phyloP scores from a whole-genome alignment of 2,797 vertebrate genomes.

The Oreortyx pictus region DNA sequence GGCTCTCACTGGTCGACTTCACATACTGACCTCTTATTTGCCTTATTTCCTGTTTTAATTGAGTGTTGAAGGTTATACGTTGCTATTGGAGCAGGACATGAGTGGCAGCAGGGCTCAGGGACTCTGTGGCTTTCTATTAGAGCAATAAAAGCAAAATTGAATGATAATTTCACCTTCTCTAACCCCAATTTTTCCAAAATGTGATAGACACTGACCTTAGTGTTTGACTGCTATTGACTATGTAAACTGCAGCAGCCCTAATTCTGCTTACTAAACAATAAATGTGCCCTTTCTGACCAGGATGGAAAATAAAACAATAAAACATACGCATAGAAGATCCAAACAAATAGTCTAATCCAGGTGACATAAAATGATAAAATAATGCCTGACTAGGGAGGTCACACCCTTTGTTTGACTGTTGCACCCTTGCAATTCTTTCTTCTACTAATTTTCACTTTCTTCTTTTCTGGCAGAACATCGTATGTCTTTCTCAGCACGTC shows the following conservation, averaged over 20 bases:
- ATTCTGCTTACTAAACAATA: conserved; percentile 81
- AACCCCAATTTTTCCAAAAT: conserved; percentile 81
- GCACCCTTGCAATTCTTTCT: conserved; percentile 47
- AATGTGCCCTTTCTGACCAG: conserved; percentile 62
- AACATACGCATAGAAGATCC: conserved; percentile 54
- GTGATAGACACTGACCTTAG: conserved; percentile 79
- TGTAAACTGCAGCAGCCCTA: conserved; percentile 75
- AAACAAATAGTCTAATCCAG: conserved; percentile 58
- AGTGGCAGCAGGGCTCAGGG: conserved; percentile 76
- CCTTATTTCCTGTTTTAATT: conserved; percentile 82
- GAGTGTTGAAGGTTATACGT: conserved; percentile 76
- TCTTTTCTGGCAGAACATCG: conserved; percentile 36
- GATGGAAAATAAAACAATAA: conserved; percentile 72
- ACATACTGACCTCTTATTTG: conserved; percentile 76
- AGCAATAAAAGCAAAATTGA: conserved; percentile 79
- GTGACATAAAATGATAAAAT: conserved; percentile 75
- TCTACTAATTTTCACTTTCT: conserved; percentile 60
- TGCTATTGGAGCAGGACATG: conserved; percentile 78
- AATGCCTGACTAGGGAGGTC: conserved; percentile 55
- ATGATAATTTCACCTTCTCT: conserved; percentile 82
- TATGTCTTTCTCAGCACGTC: conserved; percentile 34
- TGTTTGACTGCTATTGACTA: conserved; percentile 81
- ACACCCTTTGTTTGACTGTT: conserved; percentile 49
- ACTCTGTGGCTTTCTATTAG: conserved; percentile 77
- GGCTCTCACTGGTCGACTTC: conserved; percentile 51